These are phyloP conservation scores for Nebria ingens DNA, from an alignment of 1,140 invertebrate species.

Conservation along the genomic window DNA sequence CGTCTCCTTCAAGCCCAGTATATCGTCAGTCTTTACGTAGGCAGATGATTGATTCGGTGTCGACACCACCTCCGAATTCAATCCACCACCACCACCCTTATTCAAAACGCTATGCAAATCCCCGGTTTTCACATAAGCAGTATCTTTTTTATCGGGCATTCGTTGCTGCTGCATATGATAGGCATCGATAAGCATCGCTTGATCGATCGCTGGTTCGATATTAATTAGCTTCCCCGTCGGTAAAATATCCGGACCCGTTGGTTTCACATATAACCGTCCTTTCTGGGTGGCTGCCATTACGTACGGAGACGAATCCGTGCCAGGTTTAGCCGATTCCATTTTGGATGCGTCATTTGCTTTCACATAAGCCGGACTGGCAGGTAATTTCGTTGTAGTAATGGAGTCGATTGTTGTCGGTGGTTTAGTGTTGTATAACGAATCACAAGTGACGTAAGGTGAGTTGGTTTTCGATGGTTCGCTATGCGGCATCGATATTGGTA, in stretches of 20 bases:
- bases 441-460: constrained; percentile 12
- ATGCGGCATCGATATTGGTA: background rate
- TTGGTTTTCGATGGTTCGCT: constrained; percentile 7
- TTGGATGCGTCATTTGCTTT: constrained; percentile 16
- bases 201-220: background rate
- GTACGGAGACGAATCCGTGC: constrained; percentile 12
- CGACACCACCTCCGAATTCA: too few species aligned
- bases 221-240: background rate
- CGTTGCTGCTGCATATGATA: background rate
- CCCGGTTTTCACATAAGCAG: background rate
- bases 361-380: constrained; percentile 15
- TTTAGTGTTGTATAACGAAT: background rate
- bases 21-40: constrained; percentile 3
- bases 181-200: background rate
- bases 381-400: constrained; percentile 1
- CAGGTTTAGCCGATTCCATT: constrained; percentile 16
- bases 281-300: constrained; percentile 18
- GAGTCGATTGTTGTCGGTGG: background rate
- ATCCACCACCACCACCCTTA: too few species aligned
- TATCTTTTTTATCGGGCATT: background rate
- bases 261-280: background rate
- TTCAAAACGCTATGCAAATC: background rate
- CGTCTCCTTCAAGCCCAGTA: background rate
- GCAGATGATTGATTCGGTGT: background rate
- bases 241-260: background rate